A percentile compares a stretch with the other conserved stretches of the same genome.
phyloP scores from a whole-genome alignment of 2,888 invertebrate species.

The Miltochrista miniata region DNA sequence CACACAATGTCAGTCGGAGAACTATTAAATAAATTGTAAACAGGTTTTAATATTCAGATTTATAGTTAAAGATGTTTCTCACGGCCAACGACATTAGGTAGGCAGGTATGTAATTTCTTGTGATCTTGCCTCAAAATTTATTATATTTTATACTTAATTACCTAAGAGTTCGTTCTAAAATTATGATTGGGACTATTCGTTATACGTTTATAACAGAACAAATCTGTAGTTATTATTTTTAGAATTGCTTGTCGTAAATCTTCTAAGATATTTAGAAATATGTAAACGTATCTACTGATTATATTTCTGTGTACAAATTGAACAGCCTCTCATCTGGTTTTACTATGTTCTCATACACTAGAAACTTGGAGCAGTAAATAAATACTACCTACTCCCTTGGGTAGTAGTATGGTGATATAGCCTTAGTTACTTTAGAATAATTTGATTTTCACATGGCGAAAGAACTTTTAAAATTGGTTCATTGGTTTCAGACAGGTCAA shows the following conservation, averaged over 20 bases:
- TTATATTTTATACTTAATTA: slow-evolving; percentile 5
- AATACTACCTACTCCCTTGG: too few relatives aligned
- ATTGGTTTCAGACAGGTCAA: too few relatives aligned
- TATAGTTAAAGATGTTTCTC: slow-evolving; percentile 18
- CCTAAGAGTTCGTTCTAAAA: not conserved
- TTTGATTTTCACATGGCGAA: too few relatives aligned
- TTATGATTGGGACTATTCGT: not conserved
- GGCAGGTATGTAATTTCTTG: slow-evolving; percentile 16
- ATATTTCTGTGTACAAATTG: not conserved
- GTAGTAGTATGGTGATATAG: too few relatives aligned
- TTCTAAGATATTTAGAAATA: not conserved
- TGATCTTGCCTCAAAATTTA: slow-evolving; percentile 19
- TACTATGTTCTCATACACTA: too few relatives aligned
- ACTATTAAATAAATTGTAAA: slow-evolving; percentile 29
- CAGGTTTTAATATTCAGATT: slow-evolving; percentile 34
- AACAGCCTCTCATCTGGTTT: too few relatives aligned
- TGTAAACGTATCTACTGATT: not conserved
- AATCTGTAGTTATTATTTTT: too few relatives aligned
- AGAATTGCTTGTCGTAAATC: slow-evolving; percentile 1
- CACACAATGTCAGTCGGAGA: slow-evolving; percentile 26
- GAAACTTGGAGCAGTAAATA: too few relatives aligned
- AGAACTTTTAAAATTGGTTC: too few relatives aligned
- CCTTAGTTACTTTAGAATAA: too few relatives aligned
- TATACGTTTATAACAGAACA: not conserved
- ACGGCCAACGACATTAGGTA: slow-evolving; percentile 15